Evolutionary conservation across 1,140 invertebrate species (phyloP).

Genomic region (Cotesia glomerata): DNA sequence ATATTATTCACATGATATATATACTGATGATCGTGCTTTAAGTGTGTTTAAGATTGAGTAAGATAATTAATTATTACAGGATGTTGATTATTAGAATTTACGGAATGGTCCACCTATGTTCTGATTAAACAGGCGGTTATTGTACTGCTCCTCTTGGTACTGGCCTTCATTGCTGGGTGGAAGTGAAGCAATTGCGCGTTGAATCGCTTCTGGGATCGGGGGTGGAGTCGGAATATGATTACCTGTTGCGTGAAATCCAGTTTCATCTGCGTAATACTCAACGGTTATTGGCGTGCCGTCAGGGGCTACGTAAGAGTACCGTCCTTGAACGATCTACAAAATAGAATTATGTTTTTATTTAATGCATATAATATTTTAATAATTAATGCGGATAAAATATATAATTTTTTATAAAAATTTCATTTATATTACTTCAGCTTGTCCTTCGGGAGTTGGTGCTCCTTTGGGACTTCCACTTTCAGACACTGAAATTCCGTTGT

Average conservation of each 20-base stretch:
- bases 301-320: constrained; percentile 75
- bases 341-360: background rate
- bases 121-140: constrained; percentile 35
- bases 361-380: background rate
- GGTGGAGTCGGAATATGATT: constrained; percentile 66
- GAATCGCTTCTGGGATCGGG: constrained; percentile 74
- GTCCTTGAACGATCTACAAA: constrained; percentile 68
- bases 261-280: constrained; percentile 78
- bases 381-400: background rate
- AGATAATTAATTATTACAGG: no score
- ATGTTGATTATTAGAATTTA: constrained; percentile 38
- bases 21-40: background rate
- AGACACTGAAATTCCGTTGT: constrained; percentile 57
- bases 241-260: constrained; percentile 71
- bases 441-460: constrained; percentile 48
- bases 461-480: constrained; percentile 57
- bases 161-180: constrained; percentile 51
- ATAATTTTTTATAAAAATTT: no score
- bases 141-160: constrained; percentile 31
- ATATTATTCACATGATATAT: background rate
- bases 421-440: constrained; percentile 41
- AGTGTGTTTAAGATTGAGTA: no score
- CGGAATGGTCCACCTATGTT: constrained; percentile 26
- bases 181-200: constrained; percentile 65
- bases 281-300: constrained; percentile 75